A percentile compares a stretch with the other conserved stretches of the same genome.
Evolutionary conservation across 2,797 vertebrate genomes (phyloP).

Genomic region (Limnodromus scolopaceus): DNA sequence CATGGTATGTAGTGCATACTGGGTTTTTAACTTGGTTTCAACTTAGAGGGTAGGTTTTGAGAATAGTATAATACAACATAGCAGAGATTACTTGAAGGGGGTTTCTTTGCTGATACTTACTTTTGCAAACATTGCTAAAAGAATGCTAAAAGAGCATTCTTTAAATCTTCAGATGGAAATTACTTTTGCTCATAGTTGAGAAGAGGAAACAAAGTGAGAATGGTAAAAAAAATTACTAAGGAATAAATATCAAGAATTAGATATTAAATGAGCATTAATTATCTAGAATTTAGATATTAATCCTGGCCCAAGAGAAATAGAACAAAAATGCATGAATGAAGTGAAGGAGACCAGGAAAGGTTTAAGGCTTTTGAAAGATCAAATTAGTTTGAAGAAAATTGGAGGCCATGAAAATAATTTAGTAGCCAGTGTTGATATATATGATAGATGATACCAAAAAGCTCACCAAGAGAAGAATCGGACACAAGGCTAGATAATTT

Average conservation of each 20-base stretch:
- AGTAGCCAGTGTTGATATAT: too few species aligned
- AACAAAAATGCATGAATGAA: background rate
- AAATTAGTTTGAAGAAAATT: background rate
- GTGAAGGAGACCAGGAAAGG: background rate
- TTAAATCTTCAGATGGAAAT: background rate
- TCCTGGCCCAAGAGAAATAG: background rate
- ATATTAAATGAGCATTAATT: background rate
- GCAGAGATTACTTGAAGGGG: background rate
- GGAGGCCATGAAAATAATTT: background rate
- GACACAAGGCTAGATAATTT: background rate
- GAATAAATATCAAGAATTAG: background rate
- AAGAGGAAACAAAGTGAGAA: slow-evolving; percentile 8
- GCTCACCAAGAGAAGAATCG: background rate
- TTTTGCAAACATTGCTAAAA: background rate
- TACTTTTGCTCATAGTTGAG: background rate
- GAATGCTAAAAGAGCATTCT: background rate
- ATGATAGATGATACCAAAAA: background rate
- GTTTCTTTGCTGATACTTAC: background rate
- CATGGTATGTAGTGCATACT: background rate
- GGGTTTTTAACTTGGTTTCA: background rate
- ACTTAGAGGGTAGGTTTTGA: background rate
- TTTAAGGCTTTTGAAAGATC: background rate
- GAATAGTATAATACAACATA: background rate
- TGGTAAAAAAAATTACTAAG: background rate
- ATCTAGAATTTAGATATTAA: background rate